Percentiles rank a stretch among this genome's conserved stretches.
Conservation (phyloP, 2,113 vertebrate species). For the Rhynchomys soricoides region DNA sequence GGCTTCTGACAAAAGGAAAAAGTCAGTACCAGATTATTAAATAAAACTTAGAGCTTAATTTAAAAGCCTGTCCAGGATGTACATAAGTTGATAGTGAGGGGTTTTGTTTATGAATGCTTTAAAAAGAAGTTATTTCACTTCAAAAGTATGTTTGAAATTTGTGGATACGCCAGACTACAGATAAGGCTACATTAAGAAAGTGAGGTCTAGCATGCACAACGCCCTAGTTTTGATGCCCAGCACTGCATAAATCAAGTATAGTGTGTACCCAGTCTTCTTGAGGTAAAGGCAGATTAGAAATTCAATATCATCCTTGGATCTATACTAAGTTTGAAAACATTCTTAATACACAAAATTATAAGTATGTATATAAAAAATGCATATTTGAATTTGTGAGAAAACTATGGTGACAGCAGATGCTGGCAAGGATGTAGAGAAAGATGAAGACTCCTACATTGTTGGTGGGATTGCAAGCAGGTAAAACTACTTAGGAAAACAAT, state of each 20-base stretch:
- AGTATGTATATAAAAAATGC: background rate
- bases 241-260: no score
- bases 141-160: background rate
- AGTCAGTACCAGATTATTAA: background rate
- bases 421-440: no score
- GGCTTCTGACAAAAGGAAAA: background rate
- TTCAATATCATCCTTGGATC: background rate
- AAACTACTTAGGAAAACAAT: no score
- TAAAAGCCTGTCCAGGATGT: background rate
- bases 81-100: background rate
- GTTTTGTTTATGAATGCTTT: background rate
- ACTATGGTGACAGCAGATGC: no score
- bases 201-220: background rate
- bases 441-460: no score
- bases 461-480: no score
- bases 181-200: background rate
- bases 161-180: background rate
- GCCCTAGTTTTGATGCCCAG: background rate
- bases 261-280: background rate
- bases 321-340: background rate
- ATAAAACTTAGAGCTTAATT: background rate
- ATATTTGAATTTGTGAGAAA: background rate
- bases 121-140: background rate
- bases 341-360: constrained; percentile 3
- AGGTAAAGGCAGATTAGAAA: background rate